Evolutionary conservation across 1,140 invertebrate genomes (phyloP), one percentile per base, ranked within the genome.

Genomic region (Lutraria rhynchaena): DNA sequence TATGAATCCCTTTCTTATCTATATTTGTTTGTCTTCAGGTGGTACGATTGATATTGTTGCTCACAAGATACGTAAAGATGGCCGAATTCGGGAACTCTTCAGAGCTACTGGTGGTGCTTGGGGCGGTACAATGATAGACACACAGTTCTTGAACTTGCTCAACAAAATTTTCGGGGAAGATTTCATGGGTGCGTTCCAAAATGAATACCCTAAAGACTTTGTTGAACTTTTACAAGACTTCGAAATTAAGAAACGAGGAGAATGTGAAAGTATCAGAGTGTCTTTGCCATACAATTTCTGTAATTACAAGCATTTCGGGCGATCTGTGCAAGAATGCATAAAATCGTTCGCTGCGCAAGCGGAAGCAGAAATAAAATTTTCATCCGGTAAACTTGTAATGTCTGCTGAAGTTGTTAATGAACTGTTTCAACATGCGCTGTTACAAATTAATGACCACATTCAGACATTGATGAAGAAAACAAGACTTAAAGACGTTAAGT

Each of bases 401-500:
- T 85, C 90, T 5, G 86, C 87, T 13, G 82, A 74, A 1, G 82
- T 89, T 13, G 89, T 91, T 19, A 85, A 84, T 11, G 77, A 83
- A 4, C 70, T 91, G n/a, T 91, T 91, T 67, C 61, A 85, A 13
- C 88, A 90, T 51, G 84, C 88, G 3, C 73, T 91, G 5, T 65
- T 83, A 17, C 87, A 90, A 80, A 91, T 91, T 11, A 89, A 88
- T 51, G 86, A 89, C 33, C 90, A 91, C 57, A 85, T 91, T 29
- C 82, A 86, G 5, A 74, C 77, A n/a, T 73, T 90, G 13, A 82
- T 91, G 27, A 75, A 87, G 19, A 88, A 85, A 61, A 85, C 88
- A 7, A 90, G 88, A 82, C 76, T 88, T 44, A 90, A 89, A 84
- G 91, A 91, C 27, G 88, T 94, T 3, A 90, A 92, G 33, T 93